phyloP scores from a whole-genome alignment of 2,888 invertebrate species.

The Drosophila atroscutellata region DNA sequence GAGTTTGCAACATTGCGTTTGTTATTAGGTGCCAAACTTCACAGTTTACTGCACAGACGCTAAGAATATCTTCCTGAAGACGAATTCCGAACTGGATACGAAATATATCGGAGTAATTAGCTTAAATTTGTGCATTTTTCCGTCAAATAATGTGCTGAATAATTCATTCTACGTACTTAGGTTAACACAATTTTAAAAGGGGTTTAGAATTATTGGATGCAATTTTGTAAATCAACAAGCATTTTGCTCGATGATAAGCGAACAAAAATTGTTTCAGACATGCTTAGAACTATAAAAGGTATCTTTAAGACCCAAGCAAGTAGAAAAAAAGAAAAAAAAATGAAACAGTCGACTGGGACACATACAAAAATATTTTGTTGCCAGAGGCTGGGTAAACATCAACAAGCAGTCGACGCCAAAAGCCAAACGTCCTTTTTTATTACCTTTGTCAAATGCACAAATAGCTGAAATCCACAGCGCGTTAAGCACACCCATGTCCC shows the following conservation, averaged over 20 bases:
- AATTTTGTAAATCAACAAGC: neutral
- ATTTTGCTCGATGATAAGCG: slow-evolving; percentile 18
- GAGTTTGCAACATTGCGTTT: neutral
- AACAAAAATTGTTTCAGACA: slow-evolving; percentile 11
- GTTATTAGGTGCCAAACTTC: neutral
- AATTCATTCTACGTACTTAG: neutral
- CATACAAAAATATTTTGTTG: slow-evolving; percentile 60
- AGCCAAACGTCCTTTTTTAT: slow-evolving; percentile 75
- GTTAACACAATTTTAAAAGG: neutral
- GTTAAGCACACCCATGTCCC: slow-evolving; percentile 17
- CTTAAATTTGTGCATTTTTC: no score
- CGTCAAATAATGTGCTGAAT: neutral
- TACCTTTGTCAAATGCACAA: slow-evolving; percentile 82
- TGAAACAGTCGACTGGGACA: slow-evolving; percentile 26
- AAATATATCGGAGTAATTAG: neutral
- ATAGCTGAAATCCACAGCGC: slow-evolving; percentile 72
- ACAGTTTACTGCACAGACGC: neutral
- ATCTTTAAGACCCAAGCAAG: slow-evolving; percentile 31
- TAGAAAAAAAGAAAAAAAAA: slow-evolving; percentile 14
- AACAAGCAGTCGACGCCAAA: slow-evolving; percentile 68
- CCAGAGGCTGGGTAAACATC: slow-evolving; percentile 60
- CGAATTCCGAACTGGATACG: neutral
- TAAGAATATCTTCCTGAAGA: neutral
- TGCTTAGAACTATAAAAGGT: slow-evolving; percentile 38
- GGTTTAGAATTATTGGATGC: neutral